Base-by-base conservation (phyloP, 2,888 invertebrate genomes). In the Amphipyra berbera region DNA sequence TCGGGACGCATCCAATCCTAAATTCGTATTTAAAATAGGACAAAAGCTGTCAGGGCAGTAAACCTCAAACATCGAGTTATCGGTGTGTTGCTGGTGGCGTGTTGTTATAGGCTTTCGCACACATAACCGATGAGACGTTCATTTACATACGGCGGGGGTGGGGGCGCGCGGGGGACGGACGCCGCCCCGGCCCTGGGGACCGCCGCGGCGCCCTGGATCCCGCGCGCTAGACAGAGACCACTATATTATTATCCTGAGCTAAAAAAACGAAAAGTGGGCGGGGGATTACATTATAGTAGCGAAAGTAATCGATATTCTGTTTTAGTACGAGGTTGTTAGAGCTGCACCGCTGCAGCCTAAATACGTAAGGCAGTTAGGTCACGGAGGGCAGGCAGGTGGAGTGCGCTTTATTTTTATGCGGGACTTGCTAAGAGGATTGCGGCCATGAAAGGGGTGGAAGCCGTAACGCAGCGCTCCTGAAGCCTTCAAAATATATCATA, bases 251-350 rank as follows among this genome's bases (percentile, higher is more conserved):
- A 90, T 92, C 92, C 88, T 86, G 87, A 84, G 88, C 90, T 90
- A 91, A 93, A 94, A 94, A 94, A 94, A 91, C 90, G 91, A 91
- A 94, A 93, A 92, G 95, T 95, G 95, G 95, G 95, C 95, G 95
- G 95, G 92, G 95, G 95, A 95, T 95, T 95, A 95, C 93, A 95
- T 95, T 95, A 95, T 94, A 94, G 95, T 94, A 95, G 95, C 95
- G 95, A 95, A 95, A 95, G 95, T 95, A 95, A 95, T 95, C 95
- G 95, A 95, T 95, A 95, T 95, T 95, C 95, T 90, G 95, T 93
- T 95, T 94, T 93, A 94, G 95, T 95, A 93, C 90, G 91, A 90
- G 91, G 90, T 90, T 92, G 93, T 92, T 90, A 91, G 92, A 91
- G 90, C 90, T 93, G 93, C 93, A 94, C 79, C 87, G 90, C 83